Percentiles rank a stretch among this genome's conserved stretches.
Conservation (phyloP, 1,140 invertebrate genomes). For the Phymorhynchus buccinoides region DNA sequence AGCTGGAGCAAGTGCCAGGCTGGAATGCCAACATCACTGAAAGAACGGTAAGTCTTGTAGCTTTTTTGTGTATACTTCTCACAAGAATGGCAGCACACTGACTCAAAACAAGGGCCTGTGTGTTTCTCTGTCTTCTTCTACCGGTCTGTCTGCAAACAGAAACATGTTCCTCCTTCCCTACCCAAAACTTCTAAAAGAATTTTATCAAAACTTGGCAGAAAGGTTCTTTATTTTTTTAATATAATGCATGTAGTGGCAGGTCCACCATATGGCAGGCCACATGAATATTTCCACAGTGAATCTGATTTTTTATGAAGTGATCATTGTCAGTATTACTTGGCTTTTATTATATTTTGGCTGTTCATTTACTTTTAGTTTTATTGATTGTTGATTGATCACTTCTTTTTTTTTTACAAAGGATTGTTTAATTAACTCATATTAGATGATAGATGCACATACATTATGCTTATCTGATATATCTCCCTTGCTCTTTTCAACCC, state of each 20-base stretch:
- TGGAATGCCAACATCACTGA: conserved; percentile 38
- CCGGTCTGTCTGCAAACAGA: too few species aligned
- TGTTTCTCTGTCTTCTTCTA: too few species aligned
- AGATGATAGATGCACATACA: neutral
- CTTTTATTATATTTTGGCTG: neutral
- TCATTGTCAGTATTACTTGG: neutral
- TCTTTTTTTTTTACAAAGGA: neutral
- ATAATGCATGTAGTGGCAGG: neutral
- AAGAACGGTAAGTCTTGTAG: conserved; percentile 26
- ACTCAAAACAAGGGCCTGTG: too few species aligned
- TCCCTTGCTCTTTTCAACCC: neutral
- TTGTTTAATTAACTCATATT: neutral
- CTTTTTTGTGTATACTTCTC: neutral
- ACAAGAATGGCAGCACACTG: too few species aligned
- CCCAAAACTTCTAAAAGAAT: too few species aligned
- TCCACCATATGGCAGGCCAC: too few species aligned
- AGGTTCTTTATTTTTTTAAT: neutral
- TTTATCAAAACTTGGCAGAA: too few species aligned
- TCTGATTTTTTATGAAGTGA: neutral
- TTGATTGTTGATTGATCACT: neutral
- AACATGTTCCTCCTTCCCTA: too few species aligned
- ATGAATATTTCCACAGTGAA: too few species aligned
- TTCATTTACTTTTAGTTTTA: neutral
- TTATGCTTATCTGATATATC: neutral
- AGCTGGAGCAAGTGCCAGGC: conserved; percentile 30